These are phyloP conservation scores for Uromys caudimaculatus DNA, from an alignment of 2,797 vertebrate species.

Conservation along the genomic window DNA sequence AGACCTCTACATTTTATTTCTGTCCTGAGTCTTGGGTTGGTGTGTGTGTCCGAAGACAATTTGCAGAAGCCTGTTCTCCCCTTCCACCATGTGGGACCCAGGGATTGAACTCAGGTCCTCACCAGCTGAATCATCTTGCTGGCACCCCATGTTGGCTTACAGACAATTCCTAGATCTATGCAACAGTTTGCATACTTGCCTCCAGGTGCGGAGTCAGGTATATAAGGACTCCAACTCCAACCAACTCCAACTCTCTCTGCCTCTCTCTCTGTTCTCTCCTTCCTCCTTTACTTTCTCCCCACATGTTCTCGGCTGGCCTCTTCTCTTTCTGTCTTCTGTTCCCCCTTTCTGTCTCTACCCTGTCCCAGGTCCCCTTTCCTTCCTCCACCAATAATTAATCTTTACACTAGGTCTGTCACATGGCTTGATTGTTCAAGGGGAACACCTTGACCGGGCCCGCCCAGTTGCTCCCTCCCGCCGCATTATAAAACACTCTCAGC, in stretches of 20 bases:
- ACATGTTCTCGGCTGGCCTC: background rate
- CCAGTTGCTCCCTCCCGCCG: background rate
- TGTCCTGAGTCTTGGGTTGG: background rate
- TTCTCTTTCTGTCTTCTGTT: background rate
- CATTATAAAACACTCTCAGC: background rate
- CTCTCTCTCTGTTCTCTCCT: background rate
- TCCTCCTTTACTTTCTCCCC: background rate
- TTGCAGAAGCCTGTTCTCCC: background rate
- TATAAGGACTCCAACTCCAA: background rate
- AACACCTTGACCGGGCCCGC: background rate
- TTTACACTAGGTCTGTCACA: background rate
- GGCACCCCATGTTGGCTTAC: background rate
- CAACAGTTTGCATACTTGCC: background rate
- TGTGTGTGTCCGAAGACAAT: background rate
- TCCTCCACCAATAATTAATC: background rate
- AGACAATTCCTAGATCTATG: background rate
- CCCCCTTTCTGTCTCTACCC: background rate
- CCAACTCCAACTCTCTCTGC: background rate
- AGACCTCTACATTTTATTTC: background rate
- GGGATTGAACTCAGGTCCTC: background rate
- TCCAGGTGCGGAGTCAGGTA: background rate
- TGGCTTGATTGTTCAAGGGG: background rate
- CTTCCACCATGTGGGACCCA: background rate
- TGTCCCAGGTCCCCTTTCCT: background rate
- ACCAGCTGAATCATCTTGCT: background rate